phyloP scores from a whole-genome alignment of 2,113 vertebrate genomes.

The Dicentrarchus labrax region DNA sequence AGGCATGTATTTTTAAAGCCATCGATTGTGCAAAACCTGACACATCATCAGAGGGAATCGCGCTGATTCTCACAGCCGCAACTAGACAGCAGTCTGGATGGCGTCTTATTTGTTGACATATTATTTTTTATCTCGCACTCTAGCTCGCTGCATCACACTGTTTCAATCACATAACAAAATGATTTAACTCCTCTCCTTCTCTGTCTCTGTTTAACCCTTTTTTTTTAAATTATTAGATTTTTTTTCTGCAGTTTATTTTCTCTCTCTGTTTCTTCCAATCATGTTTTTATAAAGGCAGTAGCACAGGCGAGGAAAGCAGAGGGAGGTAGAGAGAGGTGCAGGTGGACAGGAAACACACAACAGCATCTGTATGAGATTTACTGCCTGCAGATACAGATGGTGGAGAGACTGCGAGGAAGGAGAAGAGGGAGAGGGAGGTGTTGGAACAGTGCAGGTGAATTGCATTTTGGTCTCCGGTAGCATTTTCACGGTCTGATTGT shows the following conservation, averaged over 20 bases:
- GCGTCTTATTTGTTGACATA: conserved; percentile 56
- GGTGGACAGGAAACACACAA: conserved; percentile 68
- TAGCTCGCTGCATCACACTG: conserved; percentile 28
- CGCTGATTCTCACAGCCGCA: conserved; percentile 32
- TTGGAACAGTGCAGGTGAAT: conserved; percentile 57
- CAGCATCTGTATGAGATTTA: conserved; percentile 75
- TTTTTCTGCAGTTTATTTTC: background rate
- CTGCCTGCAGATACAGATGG: conserved; percentile 75
- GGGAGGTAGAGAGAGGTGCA: conserved; percentile 26
- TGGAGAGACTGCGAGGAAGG: conserved; percentile 25
- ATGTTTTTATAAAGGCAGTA: conserved; percentile 38
- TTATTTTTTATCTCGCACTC: conserved; percentile 56
- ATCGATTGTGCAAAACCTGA: conserved; percentile 58
- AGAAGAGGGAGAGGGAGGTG: conserved; percentile 28
- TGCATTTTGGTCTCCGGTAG: conserved; percentile 52
- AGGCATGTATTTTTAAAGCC: conserved; percentile 59
- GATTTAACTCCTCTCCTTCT: conserved; percentile 14
- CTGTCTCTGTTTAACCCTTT: background rate
- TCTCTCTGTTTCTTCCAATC: conserved; percentile 22
- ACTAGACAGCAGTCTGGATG: conserved; percentile 34
- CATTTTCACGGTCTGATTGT: conserved; percentile 65
- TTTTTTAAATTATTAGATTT: background rate
- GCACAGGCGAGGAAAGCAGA: conserved; percentile 24
- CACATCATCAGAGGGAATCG: conserved; percentile 54
- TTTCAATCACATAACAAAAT: conserved; percentile 37